A percentile compares a stretch with the other conserved stretches of the same genome.
Evolutionary conservation across 2,888 invertebrate species (phyloP).

Genomic region (Troglohyphantes excavatus): DNA sequence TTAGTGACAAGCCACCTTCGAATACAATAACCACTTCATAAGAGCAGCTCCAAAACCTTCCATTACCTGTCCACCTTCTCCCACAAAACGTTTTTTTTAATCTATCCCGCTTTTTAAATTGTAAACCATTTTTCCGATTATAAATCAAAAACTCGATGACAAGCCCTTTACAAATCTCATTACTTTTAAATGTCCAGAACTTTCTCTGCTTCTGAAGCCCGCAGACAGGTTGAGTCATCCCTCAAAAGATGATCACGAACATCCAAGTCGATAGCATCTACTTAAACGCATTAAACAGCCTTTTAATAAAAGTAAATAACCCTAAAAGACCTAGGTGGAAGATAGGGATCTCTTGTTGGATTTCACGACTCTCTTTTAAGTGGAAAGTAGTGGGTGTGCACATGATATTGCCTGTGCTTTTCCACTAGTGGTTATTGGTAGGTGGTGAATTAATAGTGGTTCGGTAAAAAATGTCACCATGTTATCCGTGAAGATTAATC

Average conservation of each 20-base stretch:
- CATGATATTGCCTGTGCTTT: slow-evolving; percentile 9
- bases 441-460: slow-evolving; percentile 43
- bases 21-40: not conserved
- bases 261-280: not conserved
- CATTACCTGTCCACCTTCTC: not conserved
- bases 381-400: not conserved
- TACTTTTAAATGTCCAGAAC: slow-evolving; percentile 2
- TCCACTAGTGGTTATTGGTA: not conserved
- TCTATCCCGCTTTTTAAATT: no score
- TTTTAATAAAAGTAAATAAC: slow-evolving; percentile 26
- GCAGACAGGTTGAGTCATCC: not conserved
- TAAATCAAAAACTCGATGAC: slow-evolving; percentile 28
- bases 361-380: not conserved
- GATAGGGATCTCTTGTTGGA: slow-evolving; percentile 19
- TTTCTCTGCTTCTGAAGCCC: not conserved
- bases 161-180: slow-evolving; percentile 26
- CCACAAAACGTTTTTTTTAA: not conserved
- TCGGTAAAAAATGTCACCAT: slow-evolving; percentile 21
- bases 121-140: not conserved
- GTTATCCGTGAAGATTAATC: slow-evolving; percentile 27
- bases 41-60: not conserved
- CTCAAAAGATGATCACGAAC: slow-evolving; percentile 1
- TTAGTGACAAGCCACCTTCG: no score
- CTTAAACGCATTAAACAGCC: slow-evolving; percentile 14
- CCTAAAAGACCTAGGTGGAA: not conserved